These are phyloP conservation scores for Charina bottae DNA, from an alignment of 2,113 vertebrate species.

Conservation along the genomic window DNA sequence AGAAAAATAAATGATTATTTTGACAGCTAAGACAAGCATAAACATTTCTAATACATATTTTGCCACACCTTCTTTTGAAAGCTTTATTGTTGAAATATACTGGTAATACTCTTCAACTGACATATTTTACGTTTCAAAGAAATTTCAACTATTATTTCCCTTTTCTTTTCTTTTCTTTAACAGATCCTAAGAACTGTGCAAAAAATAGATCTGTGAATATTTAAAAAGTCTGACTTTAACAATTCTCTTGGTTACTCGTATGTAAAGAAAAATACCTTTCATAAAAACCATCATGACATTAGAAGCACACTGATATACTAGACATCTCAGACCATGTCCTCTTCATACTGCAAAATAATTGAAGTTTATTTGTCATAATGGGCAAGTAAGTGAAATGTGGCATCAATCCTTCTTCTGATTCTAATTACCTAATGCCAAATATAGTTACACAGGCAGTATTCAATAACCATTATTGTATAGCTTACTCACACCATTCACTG, in stretches of 20 bases:
- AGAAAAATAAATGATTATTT: neutral
- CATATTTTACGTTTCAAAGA: neutral
- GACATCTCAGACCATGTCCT: neutral
- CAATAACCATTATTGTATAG: neutral
- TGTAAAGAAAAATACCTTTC: neutral
- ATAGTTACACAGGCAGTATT: neutral
- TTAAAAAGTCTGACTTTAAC: neutral
- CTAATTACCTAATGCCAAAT: neutral
- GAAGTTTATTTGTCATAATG: neutral
- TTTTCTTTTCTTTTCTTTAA: neutral
- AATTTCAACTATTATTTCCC: neutral
- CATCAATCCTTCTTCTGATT: neutral
- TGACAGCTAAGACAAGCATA: neutral
- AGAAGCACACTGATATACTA: neutral
- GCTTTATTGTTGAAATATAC: neutral
- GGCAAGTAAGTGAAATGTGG: neutral
- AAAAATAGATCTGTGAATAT: neutral
- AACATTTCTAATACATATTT: neutral
- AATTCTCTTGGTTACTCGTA: neutral
- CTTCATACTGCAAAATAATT: neutral
- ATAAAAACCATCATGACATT: neutral
- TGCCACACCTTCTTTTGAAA: neutral
- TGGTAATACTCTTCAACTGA: neutral
- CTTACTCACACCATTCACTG: slow-evolving; percentile 83
- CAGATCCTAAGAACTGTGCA: neutral